Evolutionary conservation across 2,888 invertebrate genomes (phyloP).

Genomic region (Aethes cnicana): DNA sequence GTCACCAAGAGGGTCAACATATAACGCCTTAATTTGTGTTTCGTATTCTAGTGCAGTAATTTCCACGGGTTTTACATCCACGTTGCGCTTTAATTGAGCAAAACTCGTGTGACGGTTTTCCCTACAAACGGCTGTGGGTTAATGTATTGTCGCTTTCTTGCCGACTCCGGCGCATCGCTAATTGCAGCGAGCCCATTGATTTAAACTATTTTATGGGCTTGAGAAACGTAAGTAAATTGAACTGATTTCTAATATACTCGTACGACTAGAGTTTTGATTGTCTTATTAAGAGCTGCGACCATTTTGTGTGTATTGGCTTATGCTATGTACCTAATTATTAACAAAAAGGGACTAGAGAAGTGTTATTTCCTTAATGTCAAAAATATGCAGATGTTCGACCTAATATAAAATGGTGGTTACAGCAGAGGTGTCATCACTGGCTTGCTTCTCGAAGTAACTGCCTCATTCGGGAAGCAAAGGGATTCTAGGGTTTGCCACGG

Average conservation of each 20-base stretch:
- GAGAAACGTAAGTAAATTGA: constrained; percentile 55
- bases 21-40: too few species aligned
- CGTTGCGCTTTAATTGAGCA: constrained; percentile 66
- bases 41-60: not conserved
- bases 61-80: constrained; percentile 44
- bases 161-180: constrained; percentile 62
- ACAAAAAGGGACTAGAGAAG: too few species aligned
- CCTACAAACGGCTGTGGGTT: constrained; percentile 65
- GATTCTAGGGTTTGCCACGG: too few species aligned
- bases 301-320: too few species aligned
- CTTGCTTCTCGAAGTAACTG: too few species aligned
- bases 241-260: constrained; percentile 47
- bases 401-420: too few species aligned
- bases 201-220: constrained; percentile 63
- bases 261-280: constrained; percentile 55
- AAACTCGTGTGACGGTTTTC: constrained; percentile 75
- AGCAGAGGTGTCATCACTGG: too few species aligned
- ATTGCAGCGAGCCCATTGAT: constrained; percentile 77
- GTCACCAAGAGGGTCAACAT: too few species aligned
- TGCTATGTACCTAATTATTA: too few species aligned
- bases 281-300: constrained; percentile 22
- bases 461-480: too few species aligned
- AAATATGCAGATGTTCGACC: too few species aligned
- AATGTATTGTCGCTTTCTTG: constrained; percentile 77
- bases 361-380: too few species aligned